phyloP scores from a whole-genome alignment of 2,888 invertebrate species.

The Noctua janthe region DNA sequence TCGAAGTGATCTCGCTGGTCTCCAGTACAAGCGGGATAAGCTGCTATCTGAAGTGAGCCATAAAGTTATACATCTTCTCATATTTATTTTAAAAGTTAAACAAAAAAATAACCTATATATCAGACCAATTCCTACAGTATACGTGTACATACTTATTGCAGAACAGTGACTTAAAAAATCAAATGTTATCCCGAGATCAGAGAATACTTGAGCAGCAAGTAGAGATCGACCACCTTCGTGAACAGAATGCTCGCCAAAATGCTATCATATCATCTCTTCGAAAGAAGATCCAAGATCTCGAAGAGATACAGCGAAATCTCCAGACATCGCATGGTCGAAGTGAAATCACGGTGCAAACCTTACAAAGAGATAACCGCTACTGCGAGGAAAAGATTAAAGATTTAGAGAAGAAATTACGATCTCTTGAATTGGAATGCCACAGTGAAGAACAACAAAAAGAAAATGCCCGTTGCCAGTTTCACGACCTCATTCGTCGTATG shows the following conservation, averaged over 20 bases:
- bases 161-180: slow-evolving; percentile 93
- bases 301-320: slow-evolving; percentile 94
- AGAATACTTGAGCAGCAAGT: slow-evolving; percentile 94
- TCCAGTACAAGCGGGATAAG: slow-evolving; percentile 96
- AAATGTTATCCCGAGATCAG: slow-evolving; percentile 93
- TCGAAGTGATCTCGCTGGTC: slow-evolving; percentile 95
- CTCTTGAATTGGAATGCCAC: slow-evolving; percentile 93
- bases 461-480: slow-evolving; percentile 91
- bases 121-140: background rate
- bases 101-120: background rate
- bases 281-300: slow-evolving; percentile 94
- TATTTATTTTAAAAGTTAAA: background rate
- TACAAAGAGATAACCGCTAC: slow-evolving; percentile 93
- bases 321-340: slow-evolving; percentile 91
- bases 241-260: slow-evolving; percentile 95
- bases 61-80: slow-evolving; percentile 1
- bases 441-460: slow-evolving; percentile 94
- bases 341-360: slow-evolving; percentile 93
- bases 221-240: slow-evolving; percentile 94
- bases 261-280: slow-evolving; percentile 95
- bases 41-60: slow-evolving; percentile 93
- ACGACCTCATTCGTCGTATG: slow-evolving; percentile 93
- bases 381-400: slow-evolving; percentile 95
- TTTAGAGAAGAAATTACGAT: slow-evolving; percentile 93
- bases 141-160: slow-evolving; percentile 73